phyloP scores from a whole-genome alignment of 2,113 vertebrate species.

The Eclectus roratus region DNA sequence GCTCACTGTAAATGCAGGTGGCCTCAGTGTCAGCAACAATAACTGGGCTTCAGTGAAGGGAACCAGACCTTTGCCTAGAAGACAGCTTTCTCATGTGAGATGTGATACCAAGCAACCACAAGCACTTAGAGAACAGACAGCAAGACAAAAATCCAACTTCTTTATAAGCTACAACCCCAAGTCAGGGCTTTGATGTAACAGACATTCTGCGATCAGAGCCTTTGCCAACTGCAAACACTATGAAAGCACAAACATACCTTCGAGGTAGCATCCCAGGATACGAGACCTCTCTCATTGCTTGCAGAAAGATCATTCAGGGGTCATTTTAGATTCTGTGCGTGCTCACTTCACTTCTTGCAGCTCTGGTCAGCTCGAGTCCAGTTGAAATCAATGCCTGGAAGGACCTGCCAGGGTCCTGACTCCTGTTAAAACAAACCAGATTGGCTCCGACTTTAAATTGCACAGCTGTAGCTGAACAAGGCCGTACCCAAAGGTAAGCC shows the following conservation, averaged over 20 bases:
- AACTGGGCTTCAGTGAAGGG: neutral
- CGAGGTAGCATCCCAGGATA: neutral
- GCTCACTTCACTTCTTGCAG: neutral
- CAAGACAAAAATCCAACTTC: neutral
- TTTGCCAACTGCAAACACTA: neutral
- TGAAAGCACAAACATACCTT: neutral
- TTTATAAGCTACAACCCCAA: neutral
- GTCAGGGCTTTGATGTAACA: fast-evolving
- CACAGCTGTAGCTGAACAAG: neutral
- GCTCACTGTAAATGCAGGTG: neutral
- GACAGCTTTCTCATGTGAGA: no score
- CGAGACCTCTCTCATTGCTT: neutral
- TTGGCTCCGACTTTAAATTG: neutral
- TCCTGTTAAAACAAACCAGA: neutral
- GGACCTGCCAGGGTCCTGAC: fast-evolving
- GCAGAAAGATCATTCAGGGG: neutral
- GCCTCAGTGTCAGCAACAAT: fast-evolving
- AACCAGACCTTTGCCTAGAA: neutral
- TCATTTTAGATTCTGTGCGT: neutral
- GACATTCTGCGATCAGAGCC: neutral
- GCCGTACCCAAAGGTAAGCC: fast-evolving
- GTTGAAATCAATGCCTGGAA: neutral
- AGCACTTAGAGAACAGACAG: neutral
- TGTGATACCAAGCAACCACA: neutral
- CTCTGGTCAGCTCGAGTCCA: neutral